Evolutionary conservation across 1,140 invertebrate species (phyloP).

Genomic region (Neodiprion fabricii): DNA sequence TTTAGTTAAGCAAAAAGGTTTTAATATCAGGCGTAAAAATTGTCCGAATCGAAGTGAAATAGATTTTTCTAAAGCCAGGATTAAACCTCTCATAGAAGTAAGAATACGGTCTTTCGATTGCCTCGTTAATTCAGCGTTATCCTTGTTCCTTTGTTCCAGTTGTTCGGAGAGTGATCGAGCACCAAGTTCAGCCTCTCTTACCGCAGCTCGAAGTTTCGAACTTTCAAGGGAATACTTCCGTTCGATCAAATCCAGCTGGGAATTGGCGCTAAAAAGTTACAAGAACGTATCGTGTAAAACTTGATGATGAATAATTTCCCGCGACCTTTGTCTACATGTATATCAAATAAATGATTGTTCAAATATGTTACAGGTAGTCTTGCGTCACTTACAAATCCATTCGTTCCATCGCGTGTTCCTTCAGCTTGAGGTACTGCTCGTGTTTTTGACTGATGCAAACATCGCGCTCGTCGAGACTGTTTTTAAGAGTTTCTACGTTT

Average conservation of each 20-base stretch:
- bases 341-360: too few species aligned
- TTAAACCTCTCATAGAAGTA: too few species aligned
- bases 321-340: neutral
- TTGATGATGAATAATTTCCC: neutral
- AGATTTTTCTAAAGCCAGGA: neutral
- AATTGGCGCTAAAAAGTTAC: slow-evolving; percentile 24
- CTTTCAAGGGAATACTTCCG: slow-evolving; percentile 25
- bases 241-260: slow-evolving; percentile 28
- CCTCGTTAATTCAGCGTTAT: slow-evolving; percentile 29
- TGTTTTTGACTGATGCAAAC: slow-evolving; percentile 29
- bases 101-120: neutral
- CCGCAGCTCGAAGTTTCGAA: slow-evolving; percentile 18
- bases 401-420: slow-evolving; percentile 34
- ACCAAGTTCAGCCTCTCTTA: slow-evolving; percentile 21
- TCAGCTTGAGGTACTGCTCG: slow-evolving; percentile 29
- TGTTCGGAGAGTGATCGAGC: slow-evolving; percentile 18
- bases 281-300: neutral
- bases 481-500: slow-evolving; percentile 31
- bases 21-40: neutral
- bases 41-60: neutral
- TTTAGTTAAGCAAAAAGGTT: neutral
- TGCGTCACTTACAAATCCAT: slow-evolving; percentile 26
- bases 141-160: slow-evolving; percentile 21
- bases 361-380: neutral
- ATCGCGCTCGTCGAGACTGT: slow-evolving; percentile 30